phyloP scores from a whole-genome alignment of 2,888 invertebrate genomes.

The Acrobasis repandana region DNA sequence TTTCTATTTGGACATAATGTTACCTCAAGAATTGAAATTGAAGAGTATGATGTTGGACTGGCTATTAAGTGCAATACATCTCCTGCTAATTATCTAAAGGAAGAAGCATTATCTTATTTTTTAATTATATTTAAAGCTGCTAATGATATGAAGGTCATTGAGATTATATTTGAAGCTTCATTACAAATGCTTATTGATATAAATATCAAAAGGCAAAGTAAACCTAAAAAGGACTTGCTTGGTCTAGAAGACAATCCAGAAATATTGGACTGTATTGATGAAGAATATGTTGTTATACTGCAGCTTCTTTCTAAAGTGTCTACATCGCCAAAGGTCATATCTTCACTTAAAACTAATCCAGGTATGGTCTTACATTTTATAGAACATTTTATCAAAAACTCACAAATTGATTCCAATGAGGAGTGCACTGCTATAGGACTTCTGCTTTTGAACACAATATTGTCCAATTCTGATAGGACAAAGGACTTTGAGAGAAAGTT shows the following conservation, averaged over 20 bases:
- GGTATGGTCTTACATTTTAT: conserved; percentile 72
- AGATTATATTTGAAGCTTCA: conserved; percentile 55
- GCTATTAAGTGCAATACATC: conserved; percentile 51
- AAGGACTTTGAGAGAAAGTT: conserved; percentile 47
- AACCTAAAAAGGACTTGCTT: conserved; percentile 53
- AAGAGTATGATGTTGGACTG: conserved; percentile 68
- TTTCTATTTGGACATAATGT: conserved; percentile 53
- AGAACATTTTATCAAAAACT: conserved; percentile 62
- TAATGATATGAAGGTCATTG: conserved; percentile 43
- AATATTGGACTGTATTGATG: conserved; percentile 52
- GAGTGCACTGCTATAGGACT: conserved; percentile 71
- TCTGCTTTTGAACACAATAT: conserved; percentile 66
- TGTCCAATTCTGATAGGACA: conserved; percentile 52
- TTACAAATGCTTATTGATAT: conserved; percentile 57
- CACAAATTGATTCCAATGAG: conserved; percentile 45
- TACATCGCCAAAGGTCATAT: conserved; percentile 65
- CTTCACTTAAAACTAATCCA: conserved; percentile 68
- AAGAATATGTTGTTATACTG: conserved; percentile 70
- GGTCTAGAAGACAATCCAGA: conserved; percentile 59
- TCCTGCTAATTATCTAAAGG: conserved; percentile 38
- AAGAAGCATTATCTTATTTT: conserved; percentile 56
- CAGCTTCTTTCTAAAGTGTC: conserved; percentile 79
- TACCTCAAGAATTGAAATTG: conserved; percentile 41
- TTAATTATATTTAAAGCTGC: conserved; percentile 53
- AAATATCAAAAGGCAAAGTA: conserved; percentile 45